Evolutionary conservation across 2,888 invertebrate genomes (phyloP).

Genomic region (Neuroscelio doddi): DNA sequence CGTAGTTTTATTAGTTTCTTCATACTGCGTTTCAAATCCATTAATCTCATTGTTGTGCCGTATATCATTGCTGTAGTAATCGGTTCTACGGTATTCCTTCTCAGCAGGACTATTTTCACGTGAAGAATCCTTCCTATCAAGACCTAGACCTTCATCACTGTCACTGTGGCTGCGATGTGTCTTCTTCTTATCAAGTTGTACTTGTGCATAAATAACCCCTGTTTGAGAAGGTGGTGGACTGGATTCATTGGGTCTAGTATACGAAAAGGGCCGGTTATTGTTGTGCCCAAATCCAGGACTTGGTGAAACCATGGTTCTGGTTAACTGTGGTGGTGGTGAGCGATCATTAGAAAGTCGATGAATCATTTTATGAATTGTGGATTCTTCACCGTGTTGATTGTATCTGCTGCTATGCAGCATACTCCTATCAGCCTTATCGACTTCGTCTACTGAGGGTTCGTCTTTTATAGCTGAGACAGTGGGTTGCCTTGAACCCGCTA

Average conservation of each 20-base stretch:
- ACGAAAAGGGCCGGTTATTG: slow-evolving; percentile 87
- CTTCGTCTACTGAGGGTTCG: slow-evolving; percentile 51
- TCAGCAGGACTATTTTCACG: slow-evolving; percentile 69
- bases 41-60: slow-evolving; percentile 66
- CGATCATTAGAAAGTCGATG: slow-evolving; percentile 83
- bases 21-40: slow-evolving; percentile 56
- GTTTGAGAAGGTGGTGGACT: slow-evolving; percentile 74
- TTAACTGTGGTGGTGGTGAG: slow-evolving; percentile 79
- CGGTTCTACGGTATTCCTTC: slow-evolving; percentile 63
- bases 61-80: slow-evolving; percentile 61
- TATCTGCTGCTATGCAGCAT: slow-evolving; percentile 68
- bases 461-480: slow-evolving; percentile 44
- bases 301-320: slow-evolving; percentile 76
- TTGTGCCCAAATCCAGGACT: slow-evolving; percentile 78
- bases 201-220: slow-evolving; percentile 85
- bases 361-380: slow-evolving; percentile 84
- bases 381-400: slow-evolving; percentile 59
- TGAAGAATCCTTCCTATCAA: slow-evolving; percentile 74
- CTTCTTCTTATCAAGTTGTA: slow-evolving; percentile 74
- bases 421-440: slow-evolving; percentile 51
- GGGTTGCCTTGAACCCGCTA: slow-evolving; percentile 7
- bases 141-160: slow-evolving; percentile 86
- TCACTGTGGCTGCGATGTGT: slow-evolving; percentile 79
- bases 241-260: slow-evolving; percentile 78
- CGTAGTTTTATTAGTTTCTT: slow-evolving; percentile 51